phyloP scores from a whole-genome alignment of 2,113 vertebrate genomes.

The Cyanoliseus patagonus region DNA sequence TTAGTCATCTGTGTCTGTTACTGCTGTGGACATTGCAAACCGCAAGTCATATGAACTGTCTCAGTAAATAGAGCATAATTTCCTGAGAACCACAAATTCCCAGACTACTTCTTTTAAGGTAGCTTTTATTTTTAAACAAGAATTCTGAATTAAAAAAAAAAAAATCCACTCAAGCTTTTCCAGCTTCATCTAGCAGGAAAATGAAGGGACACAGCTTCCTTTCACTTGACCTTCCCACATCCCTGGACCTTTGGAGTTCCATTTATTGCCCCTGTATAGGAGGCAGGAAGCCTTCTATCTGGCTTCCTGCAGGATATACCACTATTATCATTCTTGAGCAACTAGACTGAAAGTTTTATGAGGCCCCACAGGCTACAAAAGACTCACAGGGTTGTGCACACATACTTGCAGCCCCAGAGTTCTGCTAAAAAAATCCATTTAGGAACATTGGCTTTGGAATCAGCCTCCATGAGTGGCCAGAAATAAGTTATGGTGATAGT shows the following conservation, averaged over 20 bases:
- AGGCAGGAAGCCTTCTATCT: constrained; percentile 16
- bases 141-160: background rate
- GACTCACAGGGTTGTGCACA: background rate
- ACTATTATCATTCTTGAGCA: background rate
- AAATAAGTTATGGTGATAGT: background rate
- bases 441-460: background rate
- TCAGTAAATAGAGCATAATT: background rate
- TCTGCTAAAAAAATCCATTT: background rate
- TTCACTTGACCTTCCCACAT: background rate
- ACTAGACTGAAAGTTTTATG: background rate
- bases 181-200: background rate
- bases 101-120: background rate
- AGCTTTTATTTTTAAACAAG: background rate
- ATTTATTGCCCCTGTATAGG: background rate
- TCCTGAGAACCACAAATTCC: background rate
- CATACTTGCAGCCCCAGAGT: background rate
- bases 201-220: background rate
- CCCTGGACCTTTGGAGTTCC: background rate
- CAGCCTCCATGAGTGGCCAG: background rate
- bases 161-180: background rate
- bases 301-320: background rate
- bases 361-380: background rate
- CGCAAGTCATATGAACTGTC: background rate
- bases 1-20: background rate
- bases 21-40: background rate